Evolutionary conservation across 2,888 invertebrate species (phyloP).

Genomic region (Drosophila infuscata): DNA sequence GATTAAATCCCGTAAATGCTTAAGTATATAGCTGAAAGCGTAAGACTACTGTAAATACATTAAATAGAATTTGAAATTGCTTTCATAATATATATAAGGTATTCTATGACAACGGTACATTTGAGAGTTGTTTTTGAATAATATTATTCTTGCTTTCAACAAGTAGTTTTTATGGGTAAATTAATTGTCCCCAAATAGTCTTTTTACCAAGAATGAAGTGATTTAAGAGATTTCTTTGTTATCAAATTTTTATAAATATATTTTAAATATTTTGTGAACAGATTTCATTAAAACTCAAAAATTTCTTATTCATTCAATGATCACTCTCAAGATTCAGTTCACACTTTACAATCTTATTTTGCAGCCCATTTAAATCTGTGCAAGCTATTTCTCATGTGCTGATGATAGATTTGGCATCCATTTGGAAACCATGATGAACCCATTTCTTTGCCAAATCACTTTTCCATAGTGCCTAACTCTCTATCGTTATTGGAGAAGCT

Average conservation of each 20-base stretch:
- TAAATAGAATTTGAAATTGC: not conserved
- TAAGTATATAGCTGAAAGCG: conserved; percentile 3
- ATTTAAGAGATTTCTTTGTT: not conserved
- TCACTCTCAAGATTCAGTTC: conserved; percentile 5
- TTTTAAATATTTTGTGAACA: accelerated
- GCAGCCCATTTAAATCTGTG: conserved; percentile 9
- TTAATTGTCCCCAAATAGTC: not conserved
- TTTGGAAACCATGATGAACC: conserved; percentile 31
- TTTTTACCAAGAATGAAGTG: not conserved
- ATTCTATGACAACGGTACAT: not conserved
- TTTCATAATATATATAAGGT: not conserved
- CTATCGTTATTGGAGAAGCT: conserved; percentile 31
- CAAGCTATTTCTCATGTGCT: conserved; percentile 27
- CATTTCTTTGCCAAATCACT: conserved; percentile 32
- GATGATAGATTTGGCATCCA: conserved; percentile 24
- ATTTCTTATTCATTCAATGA: not conserved
- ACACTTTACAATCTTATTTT: conserved; percentile 31
- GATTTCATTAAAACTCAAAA: not conserved
- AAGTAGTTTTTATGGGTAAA: not conserved
- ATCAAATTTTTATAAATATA: not conserved
- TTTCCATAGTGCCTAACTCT: conserved; percentile 10
- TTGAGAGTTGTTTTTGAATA: not conserved
- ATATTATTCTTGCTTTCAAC: not conserved
- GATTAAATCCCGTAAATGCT: conserved; percentile 6
- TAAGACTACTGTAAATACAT: conserved; percentile 27